Base-by-base conservation (phyloP, 2,797 vertebrate species). In the Falco concolor region DNA sequence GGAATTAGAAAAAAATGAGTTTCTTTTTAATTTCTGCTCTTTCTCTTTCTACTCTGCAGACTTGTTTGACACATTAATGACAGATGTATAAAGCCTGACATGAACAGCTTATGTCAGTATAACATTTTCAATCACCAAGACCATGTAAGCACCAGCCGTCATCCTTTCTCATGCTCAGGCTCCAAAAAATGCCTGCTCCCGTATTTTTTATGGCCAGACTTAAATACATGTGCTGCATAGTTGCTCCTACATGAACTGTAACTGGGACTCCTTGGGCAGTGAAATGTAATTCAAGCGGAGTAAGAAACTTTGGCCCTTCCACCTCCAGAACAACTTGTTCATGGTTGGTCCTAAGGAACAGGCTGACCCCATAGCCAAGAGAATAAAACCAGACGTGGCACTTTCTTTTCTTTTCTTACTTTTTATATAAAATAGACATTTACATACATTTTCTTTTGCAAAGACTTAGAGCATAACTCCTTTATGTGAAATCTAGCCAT, bases 351-450 rank as follows among this genome's bases (percentile, higher is more conserved):
- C 45, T 84, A 45, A 60, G 30, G 40, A 84, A 50, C 25, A 68
- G 45, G 28, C 18, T 27, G 38, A 73, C 49, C 49, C 42, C 40
- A 42, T 7, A 65, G 61, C 52, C 67, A 74, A 60, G 24, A 73
- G 24, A 97, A 94, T 30, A 91, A 95, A 94, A 85, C 23, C 77
- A 92, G 63, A 74, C 65, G 78, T 5, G 3, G 24, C 47, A 75
- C 20, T 53, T 44, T 42, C 25, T 91, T 95, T 95, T 95, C 25
- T 93, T 96, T 95, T 95, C 82, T 69, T 93, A 54, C 47, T 93
- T 97, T 98, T 98, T 98, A 98, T 98, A 97, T 94, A 98, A 98
- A 98, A 98, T 98, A 98, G 82, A 98, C 90, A 95, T 98, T 97
- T 98, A 97, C 95, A 97, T 97, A 97, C 97, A 97, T 97, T 97